Evolutionary conservation across 2,797 vertebrate species (phyloP), one percentile per base, ranked within the genome.

Genomic region (Schizothorax lantsangensis): DNA sequence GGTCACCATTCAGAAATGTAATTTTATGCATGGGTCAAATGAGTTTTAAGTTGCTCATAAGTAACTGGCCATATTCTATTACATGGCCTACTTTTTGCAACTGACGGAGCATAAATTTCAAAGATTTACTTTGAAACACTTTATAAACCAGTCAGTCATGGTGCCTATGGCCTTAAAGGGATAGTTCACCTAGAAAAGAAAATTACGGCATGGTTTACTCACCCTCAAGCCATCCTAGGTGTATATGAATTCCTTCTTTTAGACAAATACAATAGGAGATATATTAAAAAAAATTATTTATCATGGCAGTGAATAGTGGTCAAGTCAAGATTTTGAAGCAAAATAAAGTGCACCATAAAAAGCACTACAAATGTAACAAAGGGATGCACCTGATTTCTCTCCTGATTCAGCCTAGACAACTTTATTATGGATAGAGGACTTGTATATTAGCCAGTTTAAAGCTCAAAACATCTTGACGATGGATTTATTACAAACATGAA

Each of bases 1-100:
- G 75, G 19, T 78, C 10, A 57, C 33, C 21, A 57, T n/a, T 57
- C 33, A 57, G 52, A 57, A 57, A 38, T n/a, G 21, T 57, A 15
- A 38, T 78, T n/a, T 59, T 8, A 79, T n/a, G 75, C 52, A 54
- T 77, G 33, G 47, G 74, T 54, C 74, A 77, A 54, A 77, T 33
- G 10, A 73, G 2, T 40, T 71, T 71, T 62, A 62, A 26, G 43
- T 8, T 77, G 19, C 33, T 77, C 30, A 54, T 77, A 54, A 23
- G 6, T 77, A 36, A 12, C 47, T 33, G 26, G 10, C 74, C 30
- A 21, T 36, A 23, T 77, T 9, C 9, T 45, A 33, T 36, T 77
- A 21, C 30, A 30, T 11, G 4, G 1, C 17, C 47, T 33, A 21
- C 17, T 36, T 77, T 21, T 52, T 54, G 30, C 49, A 77, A 26